Percentiles rank a stretch among this genome's conserved stretches.
Conservation (phyloP, 2,888 invertebrate species). For the Drosophila limbata region DNA sequence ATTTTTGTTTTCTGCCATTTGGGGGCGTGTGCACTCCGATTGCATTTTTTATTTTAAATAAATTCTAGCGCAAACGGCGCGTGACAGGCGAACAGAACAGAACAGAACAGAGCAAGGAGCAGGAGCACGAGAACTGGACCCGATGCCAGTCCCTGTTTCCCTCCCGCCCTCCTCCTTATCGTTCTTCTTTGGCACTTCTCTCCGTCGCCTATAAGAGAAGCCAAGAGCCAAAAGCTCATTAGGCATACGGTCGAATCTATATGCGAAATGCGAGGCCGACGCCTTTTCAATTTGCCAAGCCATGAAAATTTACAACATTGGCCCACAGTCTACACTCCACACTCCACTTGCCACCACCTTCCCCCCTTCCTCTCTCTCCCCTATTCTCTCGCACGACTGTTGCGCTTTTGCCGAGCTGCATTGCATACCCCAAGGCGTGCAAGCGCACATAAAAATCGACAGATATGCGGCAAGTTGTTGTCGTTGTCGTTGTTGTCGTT, state of each 20-base stretch:
- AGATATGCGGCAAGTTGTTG: conserved; percentile 66
- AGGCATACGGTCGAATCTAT: conserved; percentile 63
- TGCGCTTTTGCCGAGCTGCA: conserved; percentile 36
- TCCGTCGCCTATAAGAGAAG: not conserved
- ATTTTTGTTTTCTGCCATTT: conserved; percentile 29
- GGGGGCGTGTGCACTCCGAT: conserved; percentile 75
- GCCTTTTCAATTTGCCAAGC: conserved; percentile 80
- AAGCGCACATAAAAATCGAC: conserved; percentile 84
- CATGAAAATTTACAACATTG: conserved; percentile 69
- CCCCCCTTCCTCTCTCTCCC: not conserved
- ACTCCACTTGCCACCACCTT: too few relatives aligned
- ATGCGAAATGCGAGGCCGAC: conserved; percentile 74
- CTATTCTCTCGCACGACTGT: not conserved
- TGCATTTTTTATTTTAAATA: conserved; percentile 75
- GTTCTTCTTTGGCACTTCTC: not conserved
- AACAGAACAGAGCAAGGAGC: not conserved
- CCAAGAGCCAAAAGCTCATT: conserved; percentile 67
- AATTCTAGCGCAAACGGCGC: conserved; percentile 81
- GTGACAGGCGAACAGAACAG: conserved; percentile 56
- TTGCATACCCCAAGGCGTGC: conserved; percentile 82
- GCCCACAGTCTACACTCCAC: conserved; percentile 11
- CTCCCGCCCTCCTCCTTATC: not conserved
- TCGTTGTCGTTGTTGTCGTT: conserved; percentile 41
- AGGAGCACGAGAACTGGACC: not conserved
- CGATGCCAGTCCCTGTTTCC: not conserved